These are phyloP conservation scores for Venustoraphidia nigricollis DNA, from an alignment of 2,888 invertebrate species.

Conservation along the genomic window DNA sequence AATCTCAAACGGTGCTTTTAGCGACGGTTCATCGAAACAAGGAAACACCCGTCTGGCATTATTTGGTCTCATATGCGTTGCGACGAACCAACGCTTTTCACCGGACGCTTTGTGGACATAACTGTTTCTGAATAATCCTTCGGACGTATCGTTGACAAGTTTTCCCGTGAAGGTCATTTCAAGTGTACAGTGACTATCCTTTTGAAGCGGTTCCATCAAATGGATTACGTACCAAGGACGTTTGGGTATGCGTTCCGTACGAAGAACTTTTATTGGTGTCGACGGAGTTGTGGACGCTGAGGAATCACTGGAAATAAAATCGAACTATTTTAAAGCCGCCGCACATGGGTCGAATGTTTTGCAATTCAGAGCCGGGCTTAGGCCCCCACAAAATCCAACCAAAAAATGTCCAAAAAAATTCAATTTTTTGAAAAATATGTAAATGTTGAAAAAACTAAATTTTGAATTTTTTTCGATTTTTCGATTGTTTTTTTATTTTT, in stretches of 20 bases:
- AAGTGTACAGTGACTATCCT: conserved; percentile 41
- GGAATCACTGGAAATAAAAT: not conserved
- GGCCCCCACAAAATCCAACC: too few relatives aligned
- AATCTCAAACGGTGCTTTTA: conserved; percentile 53
- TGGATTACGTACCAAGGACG: conserved; percentile 44
- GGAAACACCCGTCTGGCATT: conserved; percentile 65
- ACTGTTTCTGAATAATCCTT: conserved; percentile 53
- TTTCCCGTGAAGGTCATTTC: conserved; percentile 49
- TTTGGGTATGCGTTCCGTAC: conserved; percentile 37
- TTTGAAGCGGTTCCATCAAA: conserved; percentile 38
- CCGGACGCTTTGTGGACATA: conserved; percentile 32
- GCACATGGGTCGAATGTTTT: too few relatives aligned
- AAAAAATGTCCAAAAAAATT: too few relatives aligned
- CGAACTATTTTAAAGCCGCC: not conserved
- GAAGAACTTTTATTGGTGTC: conserved; percentile 22
- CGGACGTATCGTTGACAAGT: conserved; percentile 43
- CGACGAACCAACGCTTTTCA: conserved; percentile 37
- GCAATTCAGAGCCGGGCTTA: too few relatives aligned
- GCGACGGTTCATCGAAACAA: conserved; percentile 65
- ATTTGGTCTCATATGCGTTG: conserved; percentile 53
- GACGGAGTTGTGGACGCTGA: not conserved
- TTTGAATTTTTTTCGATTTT: too few relatives aligned
- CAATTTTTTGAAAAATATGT: too few relatives aligned
- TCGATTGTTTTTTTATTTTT: too few relatives aligned
- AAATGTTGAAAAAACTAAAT: too few relatives aligned